A percentile compares a stretch with the other conserved stretches of the same genome.
Conservation (phyloP, 2,888 invertebrate genomes). For the Polydesmus complanatus region DNA sequence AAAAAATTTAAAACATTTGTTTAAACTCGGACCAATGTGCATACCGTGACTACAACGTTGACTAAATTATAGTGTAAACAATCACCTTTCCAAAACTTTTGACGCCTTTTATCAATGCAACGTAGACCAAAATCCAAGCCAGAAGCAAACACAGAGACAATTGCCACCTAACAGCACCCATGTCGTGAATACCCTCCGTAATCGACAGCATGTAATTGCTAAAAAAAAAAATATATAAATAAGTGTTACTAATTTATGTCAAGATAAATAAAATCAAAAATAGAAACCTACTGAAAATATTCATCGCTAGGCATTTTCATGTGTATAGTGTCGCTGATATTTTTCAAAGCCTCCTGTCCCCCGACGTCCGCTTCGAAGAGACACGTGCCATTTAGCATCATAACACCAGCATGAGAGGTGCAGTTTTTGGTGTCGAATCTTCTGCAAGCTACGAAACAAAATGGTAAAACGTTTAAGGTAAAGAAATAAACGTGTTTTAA, state of each 20-base stretch:
- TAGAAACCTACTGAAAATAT: constrained; percentile 37
- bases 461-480: constrained; percentile 1
- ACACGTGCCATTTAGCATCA: constrained; percentile 29
- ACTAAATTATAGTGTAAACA: background rate
- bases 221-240: no score
- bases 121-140: constrained; percentile 64
- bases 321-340: constrained; percentile 22
- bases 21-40: background rate
- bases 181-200: constrained; percentile 28
- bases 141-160: constrained; percentile 58
- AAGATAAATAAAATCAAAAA: background rate
- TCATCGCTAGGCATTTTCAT: constrained; percentile 37
- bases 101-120: constrained; percentile 63
- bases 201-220: constrained; percentile 32
- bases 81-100: constrained; percentile 58
- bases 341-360: constrained; percentile 21
- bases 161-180: constrained; percentile 37
- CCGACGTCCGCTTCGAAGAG: constrained; percentile 20
- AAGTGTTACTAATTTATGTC: background rate
- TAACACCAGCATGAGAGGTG: constrained; percentile 29
- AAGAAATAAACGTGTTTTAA: no score
- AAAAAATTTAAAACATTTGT: constrained; percentile 7
- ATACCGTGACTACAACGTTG: background rate
- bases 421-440: constrained; percentile 30
- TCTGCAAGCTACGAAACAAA: constrained; percentile 24